These are phyloP conservation scores for Eira barbara DNA, from an alignment of 2,113 vertebrate genomes.

Conservation along the genomic window DNA sequence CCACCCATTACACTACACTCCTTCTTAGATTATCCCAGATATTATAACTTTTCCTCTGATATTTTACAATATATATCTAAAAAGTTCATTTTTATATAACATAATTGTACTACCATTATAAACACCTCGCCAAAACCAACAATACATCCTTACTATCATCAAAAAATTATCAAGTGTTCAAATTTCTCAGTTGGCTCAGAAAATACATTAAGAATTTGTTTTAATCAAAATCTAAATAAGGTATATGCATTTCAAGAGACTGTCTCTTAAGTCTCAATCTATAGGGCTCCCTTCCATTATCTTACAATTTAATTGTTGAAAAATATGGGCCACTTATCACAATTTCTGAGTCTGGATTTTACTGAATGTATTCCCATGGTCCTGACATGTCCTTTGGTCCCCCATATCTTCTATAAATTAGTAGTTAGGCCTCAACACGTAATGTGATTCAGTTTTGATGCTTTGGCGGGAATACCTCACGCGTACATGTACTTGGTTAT, in stretches of 20 bases:
- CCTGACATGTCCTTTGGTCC: neutral
- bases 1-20: neutral
- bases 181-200: neutral
- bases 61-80: neutral
- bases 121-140: neutral
- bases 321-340: neutral
- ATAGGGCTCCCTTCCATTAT: neutral
- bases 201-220: slow-evolving; percentile 24
- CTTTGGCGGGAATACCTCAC: neutral
- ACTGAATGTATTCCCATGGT: neutral
- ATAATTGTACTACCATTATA: neutral
- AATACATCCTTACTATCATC: neutral
- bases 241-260: neutral
- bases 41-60: neutral
- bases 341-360: neutral
- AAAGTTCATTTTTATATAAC: neutral
- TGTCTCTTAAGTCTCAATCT: neutral
- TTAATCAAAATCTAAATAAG: slow-evolving; percentile 24
- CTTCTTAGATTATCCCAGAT: neutral
- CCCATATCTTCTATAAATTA: neutral
- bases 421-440: neutral
- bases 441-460: neutral
- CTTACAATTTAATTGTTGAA: neutral
- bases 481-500: neutral
- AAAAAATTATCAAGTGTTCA: neutral